Conservation (phyloP, 1,140 invertebrate species). For the Lordiphosa clarofinis region DNA sequence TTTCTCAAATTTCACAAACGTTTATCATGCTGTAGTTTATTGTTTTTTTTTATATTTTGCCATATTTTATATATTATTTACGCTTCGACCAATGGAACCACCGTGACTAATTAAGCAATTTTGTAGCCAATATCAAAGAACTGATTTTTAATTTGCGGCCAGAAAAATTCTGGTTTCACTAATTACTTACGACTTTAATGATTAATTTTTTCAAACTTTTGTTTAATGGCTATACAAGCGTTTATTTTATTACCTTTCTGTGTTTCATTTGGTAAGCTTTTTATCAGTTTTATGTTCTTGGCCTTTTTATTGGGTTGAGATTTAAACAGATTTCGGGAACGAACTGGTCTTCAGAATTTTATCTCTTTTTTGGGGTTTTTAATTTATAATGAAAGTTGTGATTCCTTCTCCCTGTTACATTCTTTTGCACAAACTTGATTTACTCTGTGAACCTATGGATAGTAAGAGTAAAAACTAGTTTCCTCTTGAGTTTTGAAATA, state of each 20-base stretch:
- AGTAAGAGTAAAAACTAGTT: too few relatives aligned
- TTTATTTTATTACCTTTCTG: conserved; percentile 33
- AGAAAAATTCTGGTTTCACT: conserved; percentile 31
- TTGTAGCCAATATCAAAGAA: conserved; percentile 52
- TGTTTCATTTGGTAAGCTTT: conserved; percentile 19
- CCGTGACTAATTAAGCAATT: conserved; percentile 75
- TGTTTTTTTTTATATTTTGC: conserved; percentile 25
- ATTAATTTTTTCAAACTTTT: conserved; percentile 43
- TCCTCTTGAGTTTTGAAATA: too few relatives aligned
- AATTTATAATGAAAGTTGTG: too few relatives aligned
- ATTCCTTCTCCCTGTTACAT: too few relatives aligned
- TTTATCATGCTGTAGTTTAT: conserved; percentile 50
- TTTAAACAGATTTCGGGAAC: too few relatives aligned
- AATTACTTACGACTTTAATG: conserved; percentile 73
- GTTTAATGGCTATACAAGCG: conserved; percentile 42
- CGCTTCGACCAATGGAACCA: conserved; percentile 48
- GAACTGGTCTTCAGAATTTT: too few relatives aligned
- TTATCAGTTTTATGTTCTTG: conserved; percentile 5
- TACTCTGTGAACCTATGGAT: too few relatives aligned
- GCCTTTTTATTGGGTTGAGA: neutral
- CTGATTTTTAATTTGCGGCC: conserved; percentile 17
- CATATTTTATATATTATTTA: conserved; percentile 75
- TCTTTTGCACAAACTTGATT: too few relatives aligned
- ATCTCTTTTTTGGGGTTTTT: too few relatives aligned
- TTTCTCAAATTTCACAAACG: conserved; percentile 68